Evolutionary conservation across 2,113 vertebrate species (phyloP), one percentile per base, ranked within the genome.

Genomic region (Mus pahari): DNA sequence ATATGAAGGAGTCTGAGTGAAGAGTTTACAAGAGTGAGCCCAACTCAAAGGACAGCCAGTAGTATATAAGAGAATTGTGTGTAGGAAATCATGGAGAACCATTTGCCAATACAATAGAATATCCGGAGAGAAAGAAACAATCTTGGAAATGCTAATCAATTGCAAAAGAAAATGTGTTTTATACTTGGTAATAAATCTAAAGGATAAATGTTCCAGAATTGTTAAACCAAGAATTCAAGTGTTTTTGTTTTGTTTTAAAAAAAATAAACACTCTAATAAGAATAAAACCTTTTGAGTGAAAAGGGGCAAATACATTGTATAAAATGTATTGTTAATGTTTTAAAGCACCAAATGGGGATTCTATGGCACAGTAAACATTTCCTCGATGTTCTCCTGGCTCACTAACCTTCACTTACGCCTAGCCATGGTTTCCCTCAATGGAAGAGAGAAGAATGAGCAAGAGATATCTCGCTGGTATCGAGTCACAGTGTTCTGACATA

Each of bases 211-310:
- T 82, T 60, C 17, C 39, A 89, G 12, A 45, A 26, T 71, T 53
- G 53, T 66, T 83, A 94, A 82, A n/a, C 42, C 70, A 96, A 95
- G 26, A 62, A 74, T 74, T 50, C 36, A n/a, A 17, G 36, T 71
- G 33, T n/a, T 71, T 70, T 71, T 68, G 14, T n/a, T 17, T 70
- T n/a, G 33, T 70, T 53, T 50, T 95, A 64, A 11, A 1, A 11
- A 1, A 96, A 94, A 93, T n/a, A 16, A 92, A 75, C 64, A 94
- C 70, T 91, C 75, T 95, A 71, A 11, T 70, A 95, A 91, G 50
- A 88, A 94, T 39, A 39, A 94, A 94, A 84, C 10, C 81, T 60
- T 84, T 17, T 16, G 11, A 48, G 26, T 45, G 2, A 22, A 36
- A 62, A 75, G 10, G 70, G 6, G 50, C 28, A 97, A 87, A 93